Base-by-base conservation (phyloP, 1,140 invertebrate species). In the Dendroctonus ponderosae region DNA sequence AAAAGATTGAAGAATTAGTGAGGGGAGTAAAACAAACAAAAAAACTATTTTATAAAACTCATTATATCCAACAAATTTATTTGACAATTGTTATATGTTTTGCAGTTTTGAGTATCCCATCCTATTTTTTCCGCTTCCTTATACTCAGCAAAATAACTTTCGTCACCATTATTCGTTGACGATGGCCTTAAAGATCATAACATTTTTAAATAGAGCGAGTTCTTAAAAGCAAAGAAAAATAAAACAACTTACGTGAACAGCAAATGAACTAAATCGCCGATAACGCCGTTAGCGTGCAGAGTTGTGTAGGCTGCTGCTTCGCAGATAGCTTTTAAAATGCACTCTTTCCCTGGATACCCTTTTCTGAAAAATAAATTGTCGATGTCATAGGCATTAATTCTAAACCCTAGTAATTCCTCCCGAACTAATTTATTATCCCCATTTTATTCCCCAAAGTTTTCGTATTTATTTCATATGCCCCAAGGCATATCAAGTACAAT, bases 111-210 rank as follows among this genome's bases (percentile, higher is more conserved):
- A 15, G 70, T 69, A 40, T 74, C 76, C 40, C 58, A 67, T 5
- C 82, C 82, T 26, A 76, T 75, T 7, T 77, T 66, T 74, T 86
- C 84, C 0, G 85, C 85, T 61, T 80, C 75, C 69, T 84, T 83
- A 69, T 85, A 86, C 0, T 74, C 75, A 39, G 79, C 72, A 6
- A 82, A 79, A 44, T 85, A 62, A 11, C 79, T 79, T 14, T 54
- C 52, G 11, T 44, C 14, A 73, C 84, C 82, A 58, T 84, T 80
- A 9, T 71, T 76, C 0, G 85, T 85, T 42, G 82, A 78, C 48
- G 83, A 85, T 12, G 85, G 85, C 15, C 84, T 85, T 26, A 26
- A 26, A 26, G 26, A 2, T 26, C 1, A 26, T 26, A 26, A 26
- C 1, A 26, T 26, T 26, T 26, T 26, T 26, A 26, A 26, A 26